phyloP scores from a whole-genome alignment of 2,888 invertebrate species.

The Apamea anceps region DNA sequence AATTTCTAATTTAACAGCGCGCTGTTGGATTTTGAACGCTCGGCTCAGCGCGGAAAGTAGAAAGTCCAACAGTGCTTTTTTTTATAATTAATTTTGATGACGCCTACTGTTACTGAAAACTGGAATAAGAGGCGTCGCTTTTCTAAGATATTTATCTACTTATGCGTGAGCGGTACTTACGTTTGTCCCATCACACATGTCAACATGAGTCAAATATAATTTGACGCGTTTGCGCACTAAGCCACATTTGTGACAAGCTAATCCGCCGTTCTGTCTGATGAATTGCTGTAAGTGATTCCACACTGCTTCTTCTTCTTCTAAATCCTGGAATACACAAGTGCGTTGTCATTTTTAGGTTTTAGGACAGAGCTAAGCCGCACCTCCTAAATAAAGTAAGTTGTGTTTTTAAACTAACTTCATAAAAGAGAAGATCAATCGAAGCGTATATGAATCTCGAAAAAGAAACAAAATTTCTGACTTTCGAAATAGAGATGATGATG shows the following conservation, averaged over 20 bases:
- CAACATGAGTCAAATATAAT: constrained; percentile 56
- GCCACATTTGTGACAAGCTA: constrained; percentile 71
- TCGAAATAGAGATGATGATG: not conserved
- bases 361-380: not conserved
- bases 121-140: not conserved
- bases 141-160: not conserved
- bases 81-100: not conserved
- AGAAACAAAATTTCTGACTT: not conserved
- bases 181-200: constrained; percentile 50
- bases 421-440: not conserved
- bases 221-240: constrained; percentile 57
- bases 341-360: not conserved
- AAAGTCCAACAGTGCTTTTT: not conserved
- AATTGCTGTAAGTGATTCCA: constrained; percentile 69
- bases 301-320: constrained; percentile 65
- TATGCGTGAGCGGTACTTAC: constrained; percentile 33
- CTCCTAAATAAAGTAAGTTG: constrained; percentile 1
- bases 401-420: not conserved
- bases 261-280: constrained; percentile 57
- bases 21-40: not conserved
- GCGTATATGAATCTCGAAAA: not conserved
- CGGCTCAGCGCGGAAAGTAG: not conserved
- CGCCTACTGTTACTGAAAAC: not conserved
- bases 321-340: constrained; percentile 45
- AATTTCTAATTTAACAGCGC: not conserved